phyloP scores from a whole-genome alignment of 1,140 invertebrate species.

The Helicorthomorpha holstii region DNA sequence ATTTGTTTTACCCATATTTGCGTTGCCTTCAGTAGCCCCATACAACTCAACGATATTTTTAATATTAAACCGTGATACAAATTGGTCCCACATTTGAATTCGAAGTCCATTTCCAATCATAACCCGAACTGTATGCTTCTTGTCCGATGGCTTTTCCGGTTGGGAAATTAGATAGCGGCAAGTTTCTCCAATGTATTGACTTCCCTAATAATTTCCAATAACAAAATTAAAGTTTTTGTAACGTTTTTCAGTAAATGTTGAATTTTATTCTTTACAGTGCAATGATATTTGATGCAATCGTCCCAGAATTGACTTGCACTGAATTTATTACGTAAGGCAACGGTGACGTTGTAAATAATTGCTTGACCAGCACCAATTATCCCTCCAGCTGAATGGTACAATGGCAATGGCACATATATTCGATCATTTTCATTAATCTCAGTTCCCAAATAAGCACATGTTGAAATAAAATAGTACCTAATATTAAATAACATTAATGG shows the following conservation, averaged over 20 bases:
- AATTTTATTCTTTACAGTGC: too few species aligned
- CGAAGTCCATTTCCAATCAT: constrained; percentile 93
- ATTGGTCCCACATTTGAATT: constrained; percentile 88
- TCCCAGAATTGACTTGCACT: constrained; percentile 87
- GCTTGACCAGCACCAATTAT: constrained; percentile 62
- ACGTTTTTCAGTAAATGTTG: too few species aligned
- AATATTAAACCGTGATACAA: constrained; percentile 76
- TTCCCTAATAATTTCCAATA: constrained; percentile 40
- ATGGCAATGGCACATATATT: constrained; percentile 71
- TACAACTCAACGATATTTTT: constrained; percentile 85
- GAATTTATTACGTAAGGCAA: constrained; percentile 82
- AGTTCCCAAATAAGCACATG: too few species aligned
- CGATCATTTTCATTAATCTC: constrained; percentile 42
- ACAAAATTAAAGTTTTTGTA: too few species aligned
- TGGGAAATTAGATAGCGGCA: constrained; percentile 91
- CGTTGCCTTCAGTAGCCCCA: constrained; percentile 94
- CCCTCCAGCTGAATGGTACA: constrained; percentile 90
- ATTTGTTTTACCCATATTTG: constrained; percentile 77
- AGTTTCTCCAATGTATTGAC: constrained; percentile 97
- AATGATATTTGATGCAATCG: constrained; percentile 88
- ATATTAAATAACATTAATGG: too few species aligned
- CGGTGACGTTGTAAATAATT: constrained; percentile 62
- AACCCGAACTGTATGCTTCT: constrained; percentile 61
- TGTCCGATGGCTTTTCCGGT: constrained; percentile 54
- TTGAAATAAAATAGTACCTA: too few species aligned